These are phyloP conservation scores for Plecturocebus donacophilus DNA, from an alignment of 2,113 vertebrate species.

Conservation along the genomic window DNA sequence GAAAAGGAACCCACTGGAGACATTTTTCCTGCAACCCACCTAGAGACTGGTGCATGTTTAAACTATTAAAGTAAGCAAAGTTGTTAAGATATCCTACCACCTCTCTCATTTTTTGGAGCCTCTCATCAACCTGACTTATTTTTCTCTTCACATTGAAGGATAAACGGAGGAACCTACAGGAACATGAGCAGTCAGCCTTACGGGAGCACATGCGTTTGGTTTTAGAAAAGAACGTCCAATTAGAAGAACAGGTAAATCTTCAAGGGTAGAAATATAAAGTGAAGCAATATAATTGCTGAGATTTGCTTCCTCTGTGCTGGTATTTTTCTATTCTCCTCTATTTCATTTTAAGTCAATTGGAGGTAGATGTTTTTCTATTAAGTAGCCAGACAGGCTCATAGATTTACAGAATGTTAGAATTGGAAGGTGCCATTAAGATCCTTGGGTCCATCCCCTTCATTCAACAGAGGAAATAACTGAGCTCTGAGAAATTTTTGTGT, in stretches of 20 bases:
- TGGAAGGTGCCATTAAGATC: background rate
- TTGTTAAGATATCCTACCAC: background rate
- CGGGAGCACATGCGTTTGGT: constrained; percentile 90
- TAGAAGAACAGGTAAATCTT: constrained; percentile 87
- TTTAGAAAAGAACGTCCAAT: constrained; percentile 87
- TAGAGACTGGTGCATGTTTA: background rate
- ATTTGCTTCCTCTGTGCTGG: background rate
- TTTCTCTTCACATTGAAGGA: constrained; percentile 78
- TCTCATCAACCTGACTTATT: background rate
- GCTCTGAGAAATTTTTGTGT: background rate
- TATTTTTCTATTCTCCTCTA: background rate
- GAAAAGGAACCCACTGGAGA: background rate
- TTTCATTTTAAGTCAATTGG: background rate
- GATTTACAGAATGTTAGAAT: background rate
- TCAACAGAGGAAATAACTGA: background rate
- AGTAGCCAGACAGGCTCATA: background rate
- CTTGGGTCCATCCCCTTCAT: background rate
- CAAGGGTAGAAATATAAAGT: background rate
- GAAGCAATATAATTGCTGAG: background rate
- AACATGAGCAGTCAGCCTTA: constrained; percentile 87
- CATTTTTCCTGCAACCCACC: background rate
- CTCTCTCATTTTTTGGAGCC: background rate
- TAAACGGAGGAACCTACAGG: constrained; percentile 86
- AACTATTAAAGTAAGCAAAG: background rate
- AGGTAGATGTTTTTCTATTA: background rate